phyloP scores from a whole-genome alignment of 2,113 vertebrate genomes.

The Turnix velox region DNA sequence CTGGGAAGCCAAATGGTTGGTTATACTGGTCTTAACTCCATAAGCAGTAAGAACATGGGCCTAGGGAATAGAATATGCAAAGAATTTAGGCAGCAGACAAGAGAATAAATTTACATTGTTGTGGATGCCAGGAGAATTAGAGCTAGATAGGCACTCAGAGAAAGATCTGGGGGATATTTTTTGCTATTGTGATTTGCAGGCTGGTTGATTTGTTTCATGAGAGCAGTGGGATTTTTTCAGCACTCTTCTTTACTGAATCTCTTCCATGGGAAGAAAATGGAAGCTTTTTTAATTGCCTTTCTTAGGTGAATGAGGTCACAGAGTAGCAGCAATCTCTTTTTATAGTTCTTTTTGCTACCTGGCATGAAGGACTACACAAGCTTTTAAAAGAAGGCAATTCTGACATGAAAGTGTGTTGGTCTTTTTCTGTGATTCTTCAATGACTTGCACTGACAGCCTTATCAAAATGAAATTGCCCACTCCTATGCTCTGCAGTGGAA shows the following conservation, averaged over 20 bases:
- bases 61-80: not conserved
- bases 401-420: not conserved
- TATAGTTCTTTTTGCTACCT: not conserved
- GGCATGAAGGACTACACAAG: not conserved
- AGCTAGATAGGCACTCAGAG: not conserved
- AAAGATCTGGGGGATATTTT: not conserved
- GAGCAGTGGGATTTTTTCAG: not conserved
- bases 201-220: not conserved
- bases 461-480: conserved; percentile 36
- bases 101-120: not conserved
- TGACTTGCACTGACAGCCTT: conserved; percentile 15
- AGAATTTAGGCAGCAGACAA: not conserved
- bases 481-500: not conserved
- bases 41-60: accelerated
- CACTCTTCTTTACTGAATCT: not conserved
- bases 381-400: conserved; percentile 27
- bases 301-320: not conserved
- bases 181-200: not conserved
- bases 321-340: conserved; percentile 17
- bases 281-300: conserved; percentile 33
- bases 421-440: conserved; percentile 38
- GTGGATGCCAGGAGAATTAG: not conserved
- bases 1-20: not conserved
- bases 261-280: not conserved
- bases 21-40: not conserved